phyloP scores from a whole-genome alignment of 1,140 invertebrate species.

The Augochlora pura region DNA sequence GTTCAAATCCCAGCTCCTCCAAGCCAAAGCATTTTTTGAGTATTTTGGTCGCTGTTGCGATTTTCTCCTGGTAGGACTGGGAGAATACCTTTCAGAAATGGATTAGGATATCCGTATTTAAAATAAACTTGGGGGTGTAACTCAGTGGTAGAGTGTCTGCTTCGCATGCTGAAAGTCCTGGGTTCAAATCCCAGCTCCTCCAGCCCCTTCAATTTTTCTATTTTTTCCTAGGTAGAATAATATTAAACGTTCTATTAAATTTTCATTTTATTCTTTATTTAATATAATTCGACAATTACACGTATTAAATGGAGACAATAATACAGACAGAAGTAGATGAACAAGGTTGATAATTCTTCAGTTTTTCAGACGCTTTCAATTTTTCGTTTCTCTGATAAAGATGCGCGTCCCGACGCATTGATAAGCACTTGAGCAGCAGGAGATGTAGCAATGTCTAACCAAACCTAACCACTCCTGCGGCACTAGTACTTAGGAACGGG shows the following conservation, averaged over 20 bases:
- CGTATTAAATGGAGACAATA: neutral
- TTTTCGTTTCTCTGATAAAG: constrained; percentile 39
- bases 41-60: too few relatives aligned
- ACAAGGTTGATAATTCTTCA: neutral
- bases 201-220: constrained; percentile 63
- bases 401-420: constrained; percentile 84
- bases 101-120: too few relatives aligned
- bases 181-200: constrained; percentile 83
- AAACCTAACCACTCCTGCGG: constrained; percentile 88
- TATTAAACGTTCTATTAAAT: neutral
- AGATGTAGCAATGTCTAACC: constrained; percentile 82
- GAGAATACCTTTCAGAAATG: too few relatives aligned
- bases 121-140: constrained; percentile 70
- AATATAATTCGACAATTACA: constrained; percentile 9
- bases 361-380: neutral
- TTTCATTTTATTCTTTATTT: constrained; percentile 46
- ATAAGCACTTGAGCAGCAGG: constrained; percentile 94
- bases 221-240: constrained; percentile 30
- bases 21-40: too few relatives aligned
- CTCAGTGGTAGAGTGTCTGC: constrained; percentile 83
- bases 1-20: constrained; percentile 83
- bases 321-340: neutral
- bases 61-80: too few relatives aligned
- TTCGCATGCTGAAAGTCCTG: constrained; percentile 83
- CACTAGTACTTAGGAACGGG: constrained; percentile 94